A percentile compares a stretch with the other conserved stretches of the same genome.
These are phyloP conservation scores for Erynnis tages DNA, from an alignment of 2,888 invertebrate species.

Conservation along the genomic window DNA sequence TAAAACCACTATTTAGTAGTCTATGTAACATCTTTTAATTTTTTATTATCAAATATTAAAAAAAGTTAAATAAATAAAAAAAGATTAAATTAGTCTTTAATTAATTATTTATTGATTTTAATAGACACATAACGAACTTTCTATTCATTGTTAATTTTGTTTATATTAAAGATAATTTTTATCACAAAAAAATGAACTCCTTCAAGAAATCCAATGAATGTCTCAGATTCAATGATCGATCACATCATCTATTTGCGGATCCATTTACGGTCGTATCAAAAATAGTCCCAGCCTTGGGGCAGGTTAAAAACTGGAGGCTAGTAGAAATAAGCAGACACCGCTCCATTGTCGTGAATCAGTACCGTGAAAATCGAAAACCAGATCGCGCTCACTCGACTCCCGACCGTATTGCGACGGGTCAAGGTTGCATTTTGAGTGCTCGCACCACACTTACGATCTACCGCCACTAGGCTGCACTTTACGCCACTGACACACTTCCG, in stretches of 20 bases:
- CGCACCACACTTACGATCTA: conserved; percentile 55
- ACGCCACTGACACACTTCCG: conserved; percentile 81
- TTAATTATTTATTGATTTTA: no score
- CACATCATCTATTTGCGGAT: background rate
- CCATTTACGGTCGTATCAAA: conserved; percentile 10
- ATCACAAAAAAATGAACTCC: background rate
- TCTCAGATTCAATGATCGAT: background rate
- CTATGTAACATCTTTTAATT: no score
- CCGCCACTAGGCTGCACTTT: conserved; percentile 50
- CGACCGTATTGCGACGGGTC: conserved; percentile 55
- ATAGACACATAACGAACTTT: no score
- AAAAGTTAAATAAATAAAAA: no score
- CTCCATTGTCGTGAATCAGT: conserved; percentile 73
- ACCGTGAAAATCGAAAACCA: conserved; percentile 80
- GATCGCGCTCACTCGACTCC: conserved; percentile 43
- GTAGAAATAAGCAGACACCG: conserved; percentile 62
- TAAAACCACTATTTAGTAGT: no score
- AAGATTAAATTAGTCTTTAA: no score
- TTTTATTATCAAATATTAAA: no score
- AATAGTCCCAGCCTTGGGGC: conserved; percentile 65
- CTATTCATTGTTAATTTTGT: no score
- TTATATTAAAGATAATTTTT: no score
- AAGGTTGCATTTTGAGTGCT: conserved; percentile 62
- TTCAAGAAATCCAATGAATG: background rate
- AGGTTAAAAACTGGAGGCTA: conserved; percentile 67